Conservation (phyloP, 2,113 vertebrate genomes). For the Ifrita kowaldi region DNA sequence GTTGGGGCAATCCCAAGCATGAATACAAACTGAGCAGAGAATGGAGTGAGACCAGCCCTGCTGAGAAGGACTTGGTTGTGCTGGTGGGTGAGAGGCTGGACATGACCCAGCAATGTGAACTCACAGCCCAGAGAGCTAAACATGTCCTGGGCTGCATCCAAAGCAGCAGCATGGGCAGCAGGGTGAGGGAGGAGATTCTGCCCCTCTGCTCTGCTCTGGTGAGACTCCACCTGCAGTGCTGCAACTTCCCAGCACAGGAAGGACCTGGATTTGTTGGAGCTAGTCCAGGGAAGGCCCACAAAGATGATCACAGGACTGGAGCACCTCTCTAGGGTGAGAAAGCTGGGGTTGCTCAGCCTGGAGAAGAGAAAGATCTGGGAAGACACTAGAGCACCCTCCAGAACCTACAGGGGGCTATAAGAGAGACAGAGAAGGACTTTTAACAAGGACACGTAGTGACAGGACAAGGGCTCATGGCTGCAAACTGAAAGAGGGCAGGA, state of each 20-base stretch:
- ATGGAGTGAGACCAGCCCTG: neutral
- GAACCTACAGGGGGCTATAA: neutral
- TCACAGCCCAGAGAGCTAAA: neutral
- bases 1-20: neutral
- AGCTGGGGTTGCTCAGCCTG: neutral
- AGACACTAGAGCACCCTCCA: neutral
- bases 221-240: neutral
- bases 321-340: neutral
- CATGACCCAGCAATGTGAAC: too few relatives aligned
- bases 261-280: neutral
- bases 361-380: neutral
- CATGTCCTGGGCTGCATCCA: fast-evolving
- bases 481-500: neutral
- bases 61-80: neutral
- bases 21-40: neutral
- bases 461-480: neutral
- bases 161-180: fast-evolving
- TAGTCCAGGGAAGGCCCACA: neutral
- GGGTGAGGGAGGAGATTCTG: neutral
- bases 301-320: neutral
- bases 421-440: neutral
- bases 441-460: neutral
- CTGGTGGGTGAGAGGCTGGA: neutral
- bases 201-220: neutral
- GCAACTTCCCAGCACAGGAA: neutral